phyloP scores from a whole-genome alignment of 2,797 vertebrate species.

The Ctenosaura bakeri region DNA sequence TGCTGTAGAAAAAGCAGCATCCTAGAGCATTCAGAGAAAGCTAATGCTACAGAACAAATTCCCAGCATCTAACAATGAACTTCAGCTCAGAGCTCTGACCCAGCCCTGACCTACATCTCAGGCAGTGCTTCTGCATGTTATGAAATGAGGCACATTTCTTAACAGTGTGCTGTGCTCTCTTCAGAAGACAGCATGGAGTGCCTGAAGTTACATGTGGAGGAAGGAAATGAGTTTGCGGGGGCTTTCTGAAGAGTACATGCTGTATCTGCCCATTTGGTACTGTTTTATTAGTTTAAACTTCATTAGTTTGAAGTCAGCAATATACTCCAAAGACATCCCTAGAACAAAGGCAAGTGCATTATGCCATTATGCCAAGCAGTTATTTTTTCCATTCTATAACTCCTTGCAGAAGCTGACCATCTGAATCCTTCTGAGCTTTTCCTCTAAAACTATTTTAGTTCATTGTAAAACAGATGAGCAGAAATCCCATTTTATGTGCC shows the following conservation, averaged over 20 bases:
- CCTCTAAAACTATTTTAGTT: not conserved
- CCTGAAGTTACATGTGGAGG: not conserved
- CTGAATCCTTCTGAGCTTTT: not conserved
- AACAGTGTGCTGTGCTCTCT: not conserved
- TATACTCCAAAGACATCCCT: not conserved
- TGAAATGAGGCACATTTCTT: constrained; percentile 18
- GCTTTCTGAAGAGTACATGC: not conserved
- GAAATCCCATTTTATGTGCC: too few species aligned
- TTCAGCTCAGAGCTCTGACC: constrained; percentile 30
- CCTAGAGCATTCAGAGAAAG: not conserved
- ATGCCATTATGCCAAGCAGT: not conserved
- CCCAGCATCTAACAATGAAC: constrained; percentile 10
- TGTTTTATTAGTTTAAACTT: not conserved
- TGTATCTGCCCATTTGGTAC: not conserved
- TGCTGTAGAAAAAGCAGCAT: not conserved
- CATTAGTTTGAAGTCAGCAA: not conserved
- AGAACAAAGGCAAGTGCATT: not conserved
- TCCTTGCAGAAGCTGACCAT: too few species aligned
- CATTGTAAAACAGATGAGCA: not conserved
- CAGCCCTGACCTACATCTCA: constrained; percentile 14
- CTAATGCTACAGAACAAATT: constrained; percentile 4
- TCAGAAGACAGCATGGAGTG: not conserved
- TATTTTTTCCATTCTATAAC: too few species aligned
- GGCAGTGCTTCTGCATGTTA: constrained; percentile 15
- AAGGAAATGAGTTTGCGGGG: not conserved